Conservation (phyloP, 2,888 invertebrate genomes). For the Diarsia mendica region DNA sequence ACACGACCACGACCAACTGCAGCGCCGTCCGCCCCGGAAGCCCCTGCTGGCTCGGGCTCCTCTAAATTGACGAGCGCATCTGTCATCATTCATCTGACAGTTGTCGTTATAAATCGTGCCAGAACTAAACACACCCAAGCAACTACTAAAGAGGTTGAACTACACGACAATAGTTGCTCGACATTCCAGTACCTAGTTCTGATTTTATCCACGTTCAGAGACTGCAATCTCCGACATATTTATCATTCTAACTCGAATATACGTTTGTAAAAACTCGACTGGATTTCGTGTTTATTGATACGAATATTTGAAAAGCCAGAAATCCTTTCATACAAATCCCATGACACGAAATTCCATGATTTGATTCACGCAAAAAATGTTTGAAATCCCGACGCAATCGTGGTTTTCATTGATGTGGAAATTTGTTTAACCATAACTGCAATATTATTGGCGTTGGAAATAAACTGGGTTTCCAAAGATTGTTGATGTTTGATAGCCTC, state of each 20-base stretch:
- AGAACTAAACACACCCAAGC: too few relatives aligned
- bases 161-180: too few relatives aligned
- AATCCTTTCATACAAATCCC: constrained; percentile 18
- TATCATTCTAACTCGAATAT: constrained; percentile 9
- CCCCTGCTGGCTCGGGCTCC: too few relatives aligned
- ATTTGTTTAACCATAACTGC: constrained; percentile 19
- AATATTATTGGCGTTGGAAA: constrained; percentile 1
- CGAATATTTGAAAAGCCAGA: constrained; percentile 9
- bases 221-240: too few relatives aligned
- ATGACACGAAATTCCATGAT: constrained; percentile 28
- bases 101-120: too few relatives aligned
- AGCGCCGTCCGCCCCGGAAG: too few relatives aligned
- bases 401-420: not conserved
- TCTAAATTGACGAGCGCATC: too few relatives aligned
- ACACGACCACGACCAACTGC: too few relatives aligned
- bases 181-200: too few relatives aligned
- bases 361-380: constrained; percentile 29
- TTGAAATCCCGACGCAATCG: not conserved
- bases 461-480: constrained; percentile 15
- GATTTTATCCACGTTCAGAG: too few relatives aligned
- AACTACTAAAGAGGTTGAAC: too few relatives aligned
- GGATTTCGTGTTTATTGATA: constrained; percentile 31
- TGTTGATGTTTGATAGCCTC: not conserved
- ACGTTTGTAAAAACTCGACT: not conserved
- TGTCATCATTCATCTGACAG: too few relatives aligned